Percentiles rank a stretch among this genome's conserved stretches.
Evolutionary conservation across 2,888 invertebrate species (phyloP).

Genomic region (Germaria angustata): DNA sequence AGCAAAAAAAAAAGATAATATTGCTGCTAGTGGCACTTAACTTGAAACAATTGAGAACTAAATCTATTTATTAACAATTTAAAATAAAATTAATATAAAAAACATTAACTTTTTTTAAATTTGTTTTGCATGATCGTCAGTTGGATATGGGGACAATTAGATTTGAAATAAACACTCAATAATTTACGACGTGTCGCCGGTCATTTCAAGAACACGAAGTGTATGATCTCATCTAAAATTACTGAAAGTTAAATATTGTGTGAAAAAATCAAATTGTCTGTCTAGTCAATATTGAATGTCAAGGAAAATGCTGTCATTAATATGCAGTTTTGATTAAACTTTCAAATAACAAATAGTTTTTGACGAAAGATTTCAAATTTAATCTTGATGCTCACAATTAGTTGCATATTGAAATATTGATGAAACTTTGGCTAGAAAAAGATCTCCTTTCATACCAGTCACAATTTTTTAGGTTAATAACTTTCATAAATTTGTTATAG

Average conservation of each 20-base stretch:
- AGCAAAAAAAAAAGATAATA: too few relatives aligned
- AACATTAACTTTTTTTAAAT: not conserved
- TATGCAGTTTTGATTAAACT: not conserved
- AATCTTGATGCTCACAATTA: too few relatives aligned
- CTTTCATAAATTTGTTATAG: not conserved
- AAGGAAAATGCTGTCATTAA: slow-evolving; percentile 17
- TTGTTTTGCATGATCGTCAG: not conserved
- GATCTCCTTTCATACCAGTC: not conserved
- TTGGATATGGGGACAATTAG: slow-evolving; percentile 35
- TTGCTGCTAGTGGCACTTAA: not conserved
- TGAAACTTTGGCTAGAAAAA: too few relatives aligned
- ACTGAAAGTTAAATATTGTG: slow-evolving; percentile 28
- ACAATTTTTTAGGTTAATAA: not conserved
- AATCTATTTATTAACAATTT: not conserved
- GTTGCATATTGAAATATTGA: too few relatives aligned
- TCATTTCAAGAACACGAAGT: slow-evolving; percentile 44
- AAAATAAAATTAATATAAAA: not conserved
- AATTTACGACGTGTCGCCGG: slow-evolving; percentile 19
- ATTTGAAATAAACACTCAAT: slow-evolving; percentile 28
- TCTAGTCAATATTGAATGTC: slow-evolving; percentile 25
- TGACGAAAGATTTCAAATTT: not conserved
- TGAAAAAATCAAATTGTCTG: slow-evolving; percentile 3
- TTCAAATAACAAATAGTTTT: not conserved
- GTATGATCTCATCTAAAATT: slow-evolving; percentile 55
- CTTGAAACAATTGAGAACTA: slow-evolving; percentile 4